A percentile compares a stretch with the other conserved stretches of the same genome.
Conservation (phyloP, 2,113 vertebrate species). For the Chauna torquata region DNA sequence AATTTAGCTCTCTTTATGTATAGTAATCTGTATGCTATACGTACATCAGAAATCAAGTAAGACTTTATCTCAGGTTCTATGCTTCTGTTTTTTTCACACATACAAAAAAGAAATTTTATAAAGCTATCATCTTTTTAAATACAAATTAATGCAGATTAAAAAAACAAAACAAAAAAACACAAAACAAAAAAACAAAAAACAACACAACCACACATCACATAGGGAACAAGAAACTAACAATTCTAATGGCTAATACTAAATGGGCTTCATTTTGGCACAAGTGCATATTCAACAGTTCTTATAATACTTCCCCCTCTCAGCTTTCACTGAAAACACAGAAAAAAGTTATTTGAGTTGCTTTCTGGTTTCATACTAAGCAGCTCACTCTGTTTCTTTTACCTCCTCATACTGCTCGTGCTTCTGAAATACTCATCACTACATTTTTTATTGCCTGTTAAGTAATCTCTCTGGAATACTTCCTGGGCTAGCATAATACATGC, state of each 20-base stretch:
- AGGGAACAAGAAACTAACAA: neutral
- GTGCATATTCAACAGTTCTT: neutral
- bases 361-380: neutral
- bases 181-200: too few relatives aligned
- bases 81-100: neutral
- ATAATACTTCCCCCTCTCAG: neutral
- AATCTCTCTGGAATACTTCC: constrained; percentile 2
- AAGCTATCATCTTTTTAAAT: neutral
- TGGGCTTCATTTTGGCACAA: neutral
- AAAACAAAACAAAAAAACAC: neutral
- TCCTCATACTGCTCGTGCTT: neutral
- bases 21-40: fast-evolving
- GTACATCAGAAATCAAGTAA: neutral
- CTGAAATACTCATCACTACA: neutral
- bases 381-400: neutral
- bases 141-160: neutral
- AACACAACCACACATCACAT: neutral
- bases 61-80: neutral
- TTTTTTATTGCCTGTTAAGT: constrained; percentile 8
- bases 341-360: neutral
- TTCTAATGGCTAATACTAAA: neutral
- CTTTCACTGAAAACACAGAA: neutral
- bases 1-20: neutral
- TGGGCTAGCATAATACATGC: neutral
- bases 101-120: neutral